Conservation (phyloP, 2,888 invertebrate species). For the Lepeophtheirus nordmannii region DNA sequence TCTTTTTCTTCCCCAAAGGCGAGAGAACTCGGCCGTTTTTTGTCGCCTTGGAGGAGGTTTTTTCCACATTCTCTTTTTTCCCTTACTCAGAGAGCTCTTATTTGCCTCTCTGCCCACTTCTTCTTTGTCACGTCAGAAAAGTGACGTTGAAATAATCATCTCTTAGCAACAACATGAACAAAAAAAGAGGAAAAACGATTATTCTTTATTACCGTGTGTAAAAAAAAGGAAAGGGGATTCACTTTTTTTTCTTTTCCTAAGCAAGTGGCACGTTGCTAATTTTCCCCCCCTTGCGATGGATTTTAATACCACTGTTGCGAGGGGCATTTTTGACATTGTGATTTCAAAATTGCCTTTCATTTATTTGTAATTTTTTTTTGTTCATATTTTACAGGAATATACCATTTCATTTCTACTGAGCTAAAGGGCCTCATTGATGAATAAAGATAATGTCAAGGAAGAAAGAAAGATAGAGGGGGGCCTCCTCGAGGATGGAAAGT, state of each 20-base stretch:
- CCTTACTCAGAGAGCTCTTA: background rate
- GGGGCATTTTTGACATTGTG: too few relatives aligned
- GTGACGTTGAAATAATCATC: background rate
- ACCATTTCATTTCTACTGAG: too few relatives aligned
- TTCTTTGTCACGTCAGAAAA: slow-evolving; percentile 3
- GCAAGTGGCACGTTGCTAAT: background rate
- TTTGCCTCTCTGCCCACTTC: background rate
- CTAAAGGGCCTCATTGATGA: too few relatives aligned
- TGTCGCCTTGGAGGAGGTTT: too few relatives aligned
- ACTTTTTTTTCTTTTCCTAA: background rate
- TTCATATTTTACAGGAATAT: too few relatives aligned
- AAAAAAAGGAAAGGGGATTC: slow-evolving; percentile 5
- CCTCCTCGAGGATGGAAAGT: too few relatives aligned
- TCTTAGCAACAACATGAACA: slow-evolving; percentile 6
- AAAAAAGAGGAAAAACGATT: slow-evolving; percentile 2
- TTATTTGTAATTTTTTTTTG: too few relatives aligned
- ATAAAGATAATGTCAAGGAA: too few relatives aligned
- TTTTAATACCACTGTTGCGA: too few relatives aligned
- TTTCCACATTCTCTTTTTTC: slow-evolving; percentile 2
- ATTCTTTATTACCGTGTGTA: background rate
- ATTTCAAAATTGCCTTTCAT: too few relatives aligned
- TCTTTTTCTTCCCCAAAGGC: background rate
- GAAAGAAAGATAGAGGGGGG: too few relatives aligned
- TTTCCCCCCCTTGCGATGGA: background rate
- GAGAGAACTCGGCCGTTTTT: too few relatives aligned